phyloP scores from a whole-genome alignment of 2,113 vertebrate species.

The Petrocephalus zakoni region DNA sequence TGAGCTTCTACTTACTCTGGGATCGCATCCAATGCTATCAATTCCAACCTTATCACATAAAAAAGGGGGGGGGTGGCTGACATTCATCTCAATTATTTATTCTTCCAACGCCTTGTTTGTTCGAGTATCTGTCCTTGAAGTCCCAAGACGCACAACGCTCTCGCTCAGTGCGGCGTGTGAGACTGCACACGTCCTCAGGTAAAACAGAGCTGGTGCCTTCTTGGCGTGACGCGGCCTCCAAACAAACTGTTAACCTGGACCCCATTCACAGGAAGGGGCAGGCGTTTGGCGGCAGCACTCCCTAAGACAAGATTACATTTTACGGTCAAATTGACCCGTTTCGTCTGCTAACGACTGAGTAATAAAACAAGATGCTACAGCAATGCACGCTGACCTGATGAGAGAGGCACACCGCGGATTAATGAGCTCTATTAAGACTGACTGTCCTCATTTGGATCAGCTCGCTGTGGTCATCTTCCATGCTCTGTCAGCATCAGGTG shows the following conservation, averaged over 20 bases:
- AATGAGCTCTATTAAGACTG: slow-evolving; percentile 6
- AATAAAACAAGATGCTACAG: slow-evolving; percentile 26
- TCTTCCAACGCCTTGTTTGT: slow-evolving; percentile 39
- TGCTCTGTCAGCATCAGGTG: not conserved
- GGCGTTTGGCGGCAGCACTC: slow-evolving; percentile 33
- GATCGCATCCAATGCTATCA: slow-evolving; percentile 31
- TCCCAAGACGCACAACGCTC: slow-evolving; percentile 34
- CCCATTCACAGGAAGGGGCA: not conserved
- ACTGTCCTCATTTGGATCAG: slow-evolving; percentile 5
- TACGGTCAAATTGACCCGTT: slow-evolving; percentile 39
- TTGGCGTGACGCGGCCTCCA: not conserved
- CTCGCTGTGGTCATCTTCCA: not conserved
- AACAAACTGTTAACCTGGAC: not conserved
- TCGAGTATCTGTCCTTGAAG: slow-evolving; percentile 21
- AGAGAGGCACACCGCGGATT: slow-evolving; percentile 2
- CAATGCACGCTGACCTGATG: not conserved
- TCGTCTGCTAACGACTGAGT: slow-evolving; percentile 42
- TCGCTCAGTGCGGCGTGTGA: slow-evolving; percentile 33
- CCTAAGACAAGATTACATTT: slow-evolving; percentile 42
- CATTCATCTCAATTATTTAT: slow-evolving; percentile 17
- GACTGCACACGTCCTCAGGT: not conserved
- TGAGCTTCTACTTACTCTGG: slow-evolving; percentile 5
- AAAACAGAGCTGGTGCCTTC: not conserved
- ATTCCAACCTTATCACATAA: slow-evolving; percentile 26
- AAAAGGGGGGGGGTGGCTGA: not conserved